Base-by-base conservation (phyloP, 2,797 vertebrate genomes). In the Thamnophis elegans region DNA sequence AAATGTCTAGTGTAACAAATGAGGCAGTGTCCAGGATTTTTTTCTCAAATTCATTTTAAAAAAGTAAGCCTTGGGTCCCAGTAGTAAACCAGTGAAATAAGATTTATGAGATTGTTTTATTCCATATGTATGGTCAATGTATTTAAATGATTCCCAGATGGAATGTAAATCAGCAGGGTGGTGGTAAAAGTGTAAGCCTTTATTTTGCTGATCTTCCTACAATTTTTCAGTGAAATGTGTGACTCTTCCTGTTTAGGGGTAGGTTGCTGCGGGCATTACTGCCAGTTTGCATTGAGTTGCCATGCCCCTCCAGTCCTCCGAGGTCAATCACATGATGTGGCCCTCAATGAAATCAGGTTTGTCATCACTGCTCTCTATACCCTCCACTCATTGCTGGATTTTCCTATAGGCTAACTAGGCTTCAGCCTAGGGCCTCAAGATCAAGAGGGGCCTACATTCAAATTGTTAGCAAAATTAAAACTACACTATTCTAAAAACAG, bases 1-100 rank as follows among this genome's bases (percentile, higher is more conserved):
- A 13, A 36, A 28, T 90, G 58, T 28, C 54, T 86, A 62, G n/a
- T 86, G 90, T 91, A 82, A 91, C 82, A 62, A 59, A 86, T 91
- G 90, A 91, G 51, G 78, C 78, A 87, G n/a, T 32, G 51, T 82
- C 58, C 58, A 65, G 47, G 82, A 55, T 55, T 65, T 20, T 42
- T 65, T 36, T n/a, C 28, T 54, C 58, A 65, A 87, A 87, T 36
- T 65, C 51, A 16, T 87, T 87, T 68, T 6, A 4, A 65, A 32
- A 5, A 85, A 90, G 28, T 65, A 59, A 65, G 20, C 85, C 55
- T 68, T 87, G 87, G 60, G 42, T 47, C 36, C 20, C 51, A 91
- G 42, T 14, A 22, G 26, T 6, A 58, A 89, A 54, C 25, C 55
- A 25, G 65, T 8, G 13, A 87, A 54, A 36, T 36, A 22, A 65